Percentiles rank a stretch among this genome's conserved stretches.
Evolutionary conservation across 2,113 vertebrate species (phyloP).

Genomic region (Ptychochromis oligacanthus): DNA sequence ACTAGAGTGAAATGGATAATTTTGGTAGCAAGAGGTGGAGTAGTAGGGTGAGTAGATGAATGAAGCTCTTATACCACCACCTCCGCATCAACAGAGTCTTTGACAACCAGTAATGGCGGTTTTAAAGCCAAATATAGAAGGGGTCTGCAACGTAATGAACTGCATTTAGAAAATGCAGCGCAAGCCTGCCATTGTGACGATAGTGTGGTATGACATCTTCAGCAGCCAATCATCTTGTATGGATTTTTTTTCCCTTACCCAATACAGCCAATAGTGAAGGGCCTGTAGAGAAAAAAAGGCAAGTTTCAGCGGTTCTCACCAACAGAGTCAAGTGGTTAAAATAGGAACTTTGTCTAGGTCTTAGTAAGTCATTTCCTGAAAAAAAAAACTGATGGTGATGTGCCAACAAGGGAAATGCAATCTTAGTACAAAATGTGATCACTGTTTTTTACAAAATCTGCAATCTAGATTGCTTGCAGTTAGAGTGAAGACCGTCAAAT

Average conservation of each 20-base stretch:
- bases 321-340: not conserved
- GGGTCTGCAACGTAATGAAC: conserved; percentile 30
- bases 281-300: not conserved
- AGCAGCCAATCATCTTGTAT: conserved; percentile 45
- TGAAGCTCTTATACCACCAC: conserved; percentile 46
- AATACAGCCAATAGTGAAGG: conserved; percentile 20
- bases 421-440: not conserved
- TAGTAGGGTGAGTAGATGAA: conserved; percentile 45
- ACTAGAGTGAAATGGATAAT: conserved; percentile 35
- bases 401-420: not conserved
- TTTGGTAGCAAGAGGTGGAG: conserved; percentile 14
- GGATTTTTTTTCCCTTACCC: not conserved
- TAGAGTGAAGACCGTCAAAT: not conserved
- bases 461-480: not conserved
- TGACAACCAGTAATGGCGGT: conserved; percentile 60
- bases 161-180: conserved; percentile 55
- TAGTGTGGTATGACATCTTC: conserved; percentile 64
- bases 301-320: conserved; percentile 23
- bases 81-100: conserved; percentile 54
- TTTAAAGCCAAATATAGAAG: conserved; percentile 71
- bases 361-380: conserved; percentile 21
- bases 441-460: not conserved
- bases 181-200: conserved; percentile 37
- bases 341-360: not conserved
- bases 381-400: not conserved